These are phyloP conservation scores for Proales similis DNA, from an alignment of 1,140 invertebrate species.

Conservation along the genomic window DNA sequence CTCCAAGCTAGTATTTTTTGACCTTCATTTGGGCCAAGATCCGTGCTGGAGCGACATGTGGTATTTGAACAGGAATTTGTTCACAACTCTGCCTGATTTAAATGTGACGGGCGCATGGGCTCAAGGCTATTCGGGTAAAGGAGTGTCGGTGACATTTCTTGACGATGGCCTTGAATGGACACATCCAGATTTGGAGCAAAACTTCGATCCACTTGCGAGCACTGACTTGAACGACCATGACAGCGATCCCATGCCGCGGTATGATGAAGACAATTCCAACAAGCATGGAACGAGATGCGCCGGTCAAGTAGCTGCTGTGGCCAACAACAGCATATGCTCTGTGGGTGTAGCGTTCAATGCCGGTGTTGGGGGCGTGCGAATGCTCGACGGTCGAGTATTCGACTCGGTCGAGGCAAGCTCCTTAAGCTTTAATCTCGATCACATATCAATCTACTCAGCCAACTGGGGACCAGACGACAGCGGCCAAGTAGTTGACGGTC, in stretches of 20 bases:
- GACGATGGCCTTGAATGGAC: slow-evolving; percentile 42
- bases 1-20: no score
- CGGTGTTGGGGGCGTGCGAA: slow-evolving; percentile 47
- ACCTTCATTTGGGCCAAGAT: slow-evolving; percentile 7
- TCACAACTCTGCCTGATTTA: slow-evolving; percentile 46
- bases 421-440: slow-evolving; percentile 77
- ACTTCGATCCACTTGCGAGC: slow-evolving; percentile 44
- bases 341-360: slow-evolving; percentile 71
- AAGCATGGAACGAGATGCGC: slow-evolving; percentile 45
- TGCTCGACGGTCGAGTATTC: slow-evolving; percentile 89
- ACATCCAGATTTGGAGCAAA: slow-evolving; percentile 41
- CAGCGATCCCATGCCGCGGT: slow-evolving; percentile 46
- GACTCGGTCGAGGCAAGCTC: slow-evolving; percentile 88
- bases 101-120: slow-evolving; percentile 41
- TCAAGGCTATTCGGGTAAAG: slow-evolving; percentile 40
- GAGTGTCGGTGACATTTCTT: slow-evolving; percentile 41
- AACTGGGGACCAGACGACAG: slow-evolving; percentile 76
- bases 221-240: slow-evolving; percentile 52
- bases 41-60: slow-evolving; percentile 30
- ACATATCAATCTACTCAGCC: slow-evolving; percentile 89
- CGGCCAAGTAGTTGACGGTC: slow-evolving; percentile 81
- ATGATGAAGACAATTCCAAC: background rate
- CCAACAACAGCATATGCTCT: slow-evolving; percentile 82
- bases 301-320: slow-evolving; percentile 83
- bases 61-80: slow-evolving; percentile 36